Evolutionary conservation across 2,113 vertebrate genomes (phyloP).

Genomic region (Chascanopsetta lugubris): DNA sequence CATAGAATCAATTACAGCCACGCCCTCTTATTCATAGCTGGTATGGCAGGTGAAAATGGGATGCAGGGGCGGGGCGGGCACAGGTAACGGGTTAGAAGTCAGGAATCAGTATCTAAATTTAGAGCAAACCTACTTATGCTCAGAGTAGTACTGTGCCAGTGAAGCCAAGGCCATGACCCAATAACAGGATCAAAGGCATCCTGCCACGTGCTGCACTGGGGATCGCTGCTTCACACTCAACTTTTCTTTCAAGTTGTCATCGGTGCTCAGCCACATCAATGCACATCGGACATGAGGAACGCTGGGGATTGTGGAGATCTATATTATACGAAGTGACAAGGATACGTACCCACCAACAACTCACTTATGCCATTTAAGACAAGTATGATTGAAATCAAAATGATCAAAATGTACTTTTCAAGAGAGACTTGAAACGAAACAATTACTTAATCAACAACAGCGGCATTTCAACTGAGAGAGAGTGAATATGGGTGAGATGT

Average conservation of each 20-base stretch:
- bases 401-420: too few species aligned
- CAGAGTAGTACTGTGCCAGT: conserved; percentile 70
- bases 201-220: conserved; percentile 44
- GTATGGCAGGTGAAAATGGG: conserved; percentile 2
- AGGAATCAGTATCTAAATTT: conserved; percentile 75
- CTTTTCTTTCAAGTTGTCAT: conserved; percentile 21
- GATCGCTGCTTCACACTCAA: conserved; percentile 37
- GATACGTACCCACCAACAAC: too few species aligned
- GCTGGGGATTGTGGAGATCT: too few species aligned
- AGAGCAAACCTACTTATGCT: conserved; percentile 75
- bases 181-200: conserved; percentile 76
- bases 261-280: neutral
- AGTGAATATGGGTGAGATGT: too few species aligned
- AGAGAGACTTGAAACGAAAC: too few species aligned
- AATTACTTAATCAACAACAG: too few species aligned
- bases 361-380: too few species aligned
- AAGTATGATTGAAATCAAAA: too few species aligned
- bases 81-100: conserved; percentile 69
- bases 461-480: too few species aligned
- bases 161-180: conserved; percentile 72
- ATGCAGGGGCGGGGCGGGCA: conserved; percentile 27
- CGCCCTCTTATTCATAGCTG: neutral
- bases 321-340: too few species aligned
- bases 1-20: neutral
- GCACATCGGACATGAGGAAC: neutral